Percentiles rank a stretch among this genome's conserved stretches.
These are phyloP conservation scores for Lagria hirta DNA, from an alignment of 2,888 invertebrate species.

Conservation along the genomic window DNA sequence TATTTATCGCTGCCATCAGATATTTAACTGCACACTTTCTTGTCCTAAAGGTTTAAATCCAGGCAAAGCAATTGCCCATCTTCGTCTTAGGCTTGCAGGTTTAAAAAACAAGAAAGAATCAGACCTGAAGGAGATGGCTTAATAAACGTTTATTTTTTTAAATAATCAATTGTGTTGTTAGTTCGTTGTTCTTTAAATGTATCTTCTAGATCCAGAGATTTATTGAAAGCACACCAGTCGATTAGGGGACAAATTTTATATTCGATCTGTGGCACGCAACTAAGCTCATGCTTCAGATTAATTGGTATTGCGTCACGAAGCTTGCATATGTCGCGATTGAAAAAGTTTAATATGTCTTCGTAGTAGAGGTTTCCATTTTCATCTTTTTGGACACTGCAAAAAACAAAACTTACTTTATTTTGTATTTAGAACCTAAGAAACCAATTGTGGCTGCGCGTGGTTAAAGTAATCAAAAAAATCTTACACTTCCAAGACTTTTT, in stretches of 20 bases:
- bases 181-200: slow-evolving; percentile 41
- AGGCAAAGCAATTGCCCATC: slow-evolving; percentile 57
- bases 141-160: slow-evolving; percentile 11
- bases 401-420: background rate
- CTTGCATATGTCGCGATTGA: slow-evolving; percentile 66
- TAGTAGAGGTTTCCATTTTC: slow-evolving; percentile 66
- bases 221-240: slow-evolving; percentile 57
- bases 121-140: slow-evolving; percentile 36
- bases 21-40: slow-evolving; percentile 76
- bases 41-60: slow-evolving; percentile 64
- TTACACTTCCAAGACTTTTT: slow-evolving; percentile 71
- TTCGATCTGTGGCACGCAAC: slow-evolving; percentile 46
- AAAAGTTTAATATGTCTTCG: slow-evolving; percentile 68
- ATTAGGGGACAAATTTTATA: slow-evolving; percentile 41
- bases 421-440: no score
- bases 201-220: slow-evolving; percentile 53
- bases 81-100: slow-evolving; percentile 61
- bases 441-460: no score
- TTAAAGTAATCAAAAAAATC: no score
- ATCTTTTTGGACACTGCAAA: slow-evolving; percentile 63
- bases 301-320: slow-evolving; percentile 56
- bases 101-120: slow-evolving; percentile 49
- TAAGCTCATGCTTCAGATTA: slow-evolving; percentile 56
- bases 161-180: slow-evolving; percentile 14
- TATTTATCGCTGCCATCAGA: slow-evolving; percentile 74